Base-by-base conservation (phyloP, 2,797 vertebrate genomes). In the Chrysolophus pictus region DNA sequence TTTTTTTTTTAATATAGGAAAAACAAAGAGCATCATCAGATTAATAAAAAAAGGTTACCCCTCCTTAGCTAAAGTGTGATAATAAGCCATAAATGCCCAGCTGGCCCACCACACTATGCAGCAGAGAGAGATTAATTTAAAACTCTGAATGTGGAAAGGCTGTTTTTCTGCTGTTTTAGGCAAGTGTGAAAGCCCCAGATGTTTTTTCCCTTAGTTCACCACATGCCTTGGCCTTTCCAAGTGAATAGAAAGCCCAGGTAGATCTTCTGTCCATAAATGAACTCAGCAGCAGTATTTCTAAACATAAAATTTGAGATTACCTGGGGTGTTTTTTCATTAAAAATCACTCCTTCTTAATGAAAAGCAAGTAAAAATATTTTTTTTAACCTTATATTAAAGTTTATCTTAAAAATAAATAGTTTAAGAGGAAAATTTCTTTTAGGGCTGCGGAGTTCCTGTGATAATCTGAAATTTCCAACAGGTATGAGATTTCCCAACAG, bases 141-240 rank as follows among this genome's bases (percentile, higher is more conserved):
- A 73, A 11, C 4, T 6, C 14, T 71, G 53, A 73, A 47, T 7
- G 39, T 73, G 51, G n/a, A 49, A 94, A 91, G 31, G 16, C 33
- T 84, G 78, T 60, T 60, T 67, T 88, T 22, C 53, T 87, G 56
- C 71, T 87, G 46, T 53, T 82, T 56, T 5, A 56, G 42, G 59
- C 88, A 84, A 55, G 35, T 79, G 56, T 51, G 60, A 76, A 44
- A 88, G 56, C 28, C 65, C 10, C 58, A 24, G 64, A 69, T 93
- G 75, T 3, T 68, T 91, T 87, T 91, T 87, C n/a, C 65, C 82
- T 74, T 18, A 21, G 33, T 6, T 6, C 21, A 84, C 33, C 83
- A 16, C 41, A 85, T 88, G 68, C 26, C 35, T 9, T 77, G 35
- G 64, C 47, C 63, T 90, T 94, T 95, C 41, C 65, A 91, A 81